phyloP scores from a whole-genome alignment of 1,140 invertebrate species.

The Argopecten irradians region DNA sequence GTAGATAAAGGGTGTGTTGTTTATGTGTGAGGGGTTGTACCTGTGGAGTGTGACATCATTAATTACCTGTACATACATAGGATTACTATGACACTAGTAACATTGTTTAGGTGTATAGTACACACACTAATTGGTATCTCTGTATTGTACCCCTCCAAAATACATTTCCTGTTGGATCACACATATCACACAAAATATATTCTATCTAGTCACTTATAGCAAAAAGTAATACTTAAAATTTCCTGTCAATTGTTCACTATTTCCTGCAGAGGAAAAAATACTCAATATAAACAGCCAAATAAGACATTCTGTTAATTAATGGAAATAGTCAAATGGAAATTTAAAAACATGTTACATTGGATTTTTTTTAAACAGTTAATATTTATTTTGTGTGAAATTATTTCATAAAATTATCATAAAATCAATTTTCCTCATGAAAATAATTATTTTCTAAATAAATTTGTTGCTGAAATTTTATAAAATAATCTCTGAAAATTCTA shows the following conservation, averaged over 20 bases:
- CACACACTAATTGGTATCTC: background rate
- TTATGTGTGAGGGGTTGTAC: background rate
- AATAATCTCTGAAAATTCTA: too few species aligned
- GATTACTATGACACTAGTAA: background rate
- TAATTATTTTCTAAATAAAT: too few species aligned
- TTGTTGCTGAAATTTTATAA: too few species aligned
- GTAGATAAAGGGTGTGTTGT: background rate
- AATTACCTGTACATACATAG: background rate
- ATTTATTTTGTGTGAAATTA: background rate
- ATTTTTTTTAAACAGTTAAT: too few species aligned
- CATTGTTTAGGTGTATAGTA: background rate
- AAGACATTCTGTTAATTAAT: background rate
- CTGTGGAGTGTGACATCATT: background rate
- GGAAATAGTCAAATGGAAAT: background rate
- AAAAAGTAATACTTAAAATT: background rate
- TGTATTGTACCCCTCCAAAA: background rate
- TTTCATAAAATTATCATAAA: background rate
- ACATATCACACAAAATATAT: background rate
- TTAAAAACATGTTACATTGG: too few species aligned
- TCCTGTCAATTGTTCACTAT: background rate
- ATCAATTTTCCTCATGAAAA: background rate
- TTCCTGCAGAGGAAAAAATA: background rate
- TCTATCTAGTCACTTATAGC: background rate
- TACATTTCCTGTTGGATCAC: background rate
- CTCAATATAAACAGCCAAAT: background rate